Evolutionary conservation across 2,888 invertebrate species (phyloP).

Genomic region (Drosophila acutilabella): DNA sequence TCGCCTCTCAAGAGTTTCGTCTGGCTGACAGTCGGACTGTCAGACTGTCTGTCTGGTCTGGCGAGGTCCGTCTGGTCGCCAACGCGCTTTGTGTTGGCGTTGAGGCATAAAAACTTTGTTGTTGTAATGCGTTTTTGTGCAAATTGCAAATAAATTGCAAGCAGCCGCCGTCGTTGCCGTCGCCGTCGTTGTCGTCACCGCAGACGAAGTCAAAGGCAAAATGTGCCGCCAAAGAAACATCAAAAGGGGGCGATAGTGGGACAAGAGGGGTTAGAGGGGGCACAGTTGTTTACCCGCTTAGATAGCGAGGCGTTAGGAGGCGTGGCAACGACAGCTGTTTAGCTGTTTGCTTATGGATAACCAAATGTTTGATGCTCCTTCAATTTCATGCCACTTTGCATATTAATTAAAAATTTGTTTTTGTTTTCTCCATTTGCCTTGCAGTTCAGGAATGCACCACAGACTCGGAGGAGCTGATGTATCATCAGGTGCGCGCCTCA

Average conservation of each 20-base stretch:
- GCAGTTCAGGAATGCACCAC: constrained; percentile 89
- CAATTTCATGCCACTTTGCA: constrained; percentile 78
- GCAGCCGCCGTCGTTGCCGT: constrained; percentile 38
- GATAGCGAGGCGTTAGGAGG: constrained; percentile 21
- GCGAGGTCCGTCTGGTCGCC: constrained; percentile 56
- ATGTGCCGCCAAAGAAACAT: constrained; percentile 43
- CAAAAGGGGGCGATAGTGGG: neutral
- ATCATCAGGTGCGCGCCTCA: constrained; percentile 86
- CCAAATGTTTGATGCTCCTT: constrained; percentile 44
- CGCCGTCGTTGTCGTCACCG: constrained; percentile 27
- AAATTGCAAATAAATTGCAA: constrained; percentile 75
- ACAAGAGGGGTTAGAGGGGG: constrained; percentile 6
- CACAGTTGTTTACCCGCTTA: constrained; percentile 1
- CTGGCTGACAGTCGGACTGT: constrained; percentile 19
- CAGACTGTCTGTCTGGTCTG: constrained; percentile 24
- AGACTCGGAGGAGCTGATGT: constrained; percentile 90
- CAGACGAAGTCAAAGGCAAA: constrained; percentile 54
- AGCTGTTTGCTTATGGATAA: constrained; percentile 16
- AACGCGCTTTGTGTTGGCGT: constrained; percentile 72
- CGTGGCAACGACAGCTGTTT: neutral
- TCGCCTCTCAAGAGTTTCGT: constrained; percentile 64
- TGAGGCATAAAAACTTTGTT: constrained; percentile 63
- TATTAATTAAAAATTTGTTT: constrained; percentile 70
- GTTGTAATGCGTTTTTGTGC: constrained; percentile 68
- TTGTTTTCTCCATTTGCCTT: constrained; percentile 67